phyloP scores from a whole-genome alignment of 2,113 vertebrate species.

The Haemorhous mexicanus region DNA sequence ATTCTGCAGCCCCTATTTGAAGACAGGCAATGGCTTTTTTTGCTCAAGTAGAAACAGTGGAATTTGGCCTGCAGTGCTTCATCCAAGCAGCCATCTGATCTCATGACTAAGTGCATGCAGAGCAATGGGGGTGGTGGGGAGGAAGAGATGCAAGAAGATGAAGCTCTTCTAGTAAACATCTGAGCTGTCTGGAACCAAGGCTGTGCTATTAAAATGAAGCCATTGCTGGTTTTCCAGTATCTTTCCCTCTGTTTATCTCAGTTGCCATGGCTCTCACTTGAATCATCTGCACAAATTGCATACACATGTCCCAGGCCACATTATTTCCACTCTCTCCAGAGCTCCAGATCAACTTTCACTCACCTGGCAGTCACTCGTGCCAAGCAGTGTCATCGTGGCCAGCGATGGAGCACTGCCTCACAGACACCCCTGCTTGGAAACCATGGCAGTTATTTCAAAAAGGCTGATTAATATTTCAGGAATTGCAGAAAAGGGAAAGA shows the following conservation, averaged over 20 bases:
- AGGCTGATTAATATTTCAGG: not conserved
- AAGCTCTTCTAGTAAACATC: conserved; percentile 57
- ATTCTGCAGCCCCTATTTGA: not conserved
- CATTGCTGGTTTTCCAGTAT: conserved; percentile 53
- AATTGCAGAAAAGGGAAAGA: not conserved
- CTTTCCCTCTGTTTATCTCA: conserved; percentile 66
- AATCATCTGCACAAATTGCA: conserved; percentile 67
- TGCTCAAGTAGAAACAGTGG: conserved; percentile 7
- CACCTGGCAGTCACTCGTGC: conserved; percentile 41
- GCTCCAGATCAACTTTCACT: conserved; percentile 48
- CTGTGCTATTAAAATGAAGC: conserved; percentile 37
- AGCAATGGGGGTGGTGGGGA: not conserved
- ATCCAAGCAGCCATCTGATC: conserved; percentile 1
- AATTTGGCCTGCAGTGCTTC: conserved; percentile 22
- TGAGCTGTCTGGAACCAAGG: conserved; percentile 36
- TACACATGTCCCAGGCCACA: conserved; percentile 46
- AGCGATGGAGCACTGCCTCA: not conserved
- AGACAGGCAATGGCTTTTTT: not conserved
- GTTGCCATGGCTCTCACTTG: conserved; percentile 65
- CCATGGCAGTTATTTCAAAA: not conserved
- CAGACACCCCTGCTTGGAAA: not conserved
- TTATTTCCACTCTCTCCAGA: conserved; percentile 44
- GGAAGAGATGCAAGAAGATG: conserved; percentile 32
- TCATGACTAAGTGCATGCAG: conserved; percentile 15
- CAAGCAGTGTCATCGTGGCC: not conserved